phyloP scores from a whole-genome alignment of 1,140 invertebrate genomes.

The Listronotus oregonensis region DNA sequence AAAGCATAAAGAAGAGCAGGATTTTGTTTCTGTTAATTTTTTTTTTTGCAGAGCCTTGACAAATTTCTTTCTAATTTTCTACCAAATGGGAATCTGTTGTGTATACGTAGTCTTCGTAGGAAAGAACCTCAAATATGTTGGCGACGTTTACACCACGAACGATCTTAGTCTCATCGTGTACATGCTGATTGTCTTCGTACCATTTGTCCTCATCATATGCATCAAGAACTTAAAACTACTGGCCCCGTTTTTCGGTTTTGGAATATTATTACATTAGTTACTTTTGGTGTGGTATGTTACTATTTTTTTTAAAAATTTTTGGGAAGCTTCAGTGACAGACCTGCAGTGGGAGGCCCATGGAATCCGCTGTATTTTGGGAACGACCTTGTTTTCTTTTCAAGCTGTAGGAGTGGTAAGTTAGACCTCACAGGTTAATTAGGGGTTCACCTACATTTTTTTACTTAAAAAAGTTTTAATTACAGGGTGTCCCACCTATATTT shows the following conservation, averaged over 20 bases:
- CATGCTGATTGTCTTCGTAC: constrained; percentile 65
- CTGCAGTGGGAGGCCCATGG: constrained; percentile 56
- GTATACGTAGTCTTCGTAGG: constrained; percentile 87
- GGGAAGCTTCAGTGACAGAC: constrained; percentile 63
- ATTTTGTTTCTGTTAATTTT: too few species aligned
- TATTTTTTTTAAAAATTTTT: constrained; percentile 70
- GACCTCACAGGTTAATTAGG: too few species aligned
- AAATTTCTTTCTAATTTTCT: constrained; percentile 74
- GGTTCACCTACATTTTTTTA: too few species aligned
- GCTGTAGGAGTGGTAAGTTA: constrained; percentile 85
- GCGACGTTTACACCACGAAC: constrained; percentile 58
- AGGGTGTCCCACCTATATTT: too few species aligned
- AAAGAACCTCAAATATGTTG: constrained; percentile 68
- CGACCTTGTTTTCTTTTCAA: constrained; percentile 84
- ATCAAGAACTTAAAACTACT: constrained; percentile 75
- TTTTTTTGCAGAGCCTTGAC: constrained; percentile 61
- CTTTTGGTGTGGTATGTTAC: constrained; percentile 71
- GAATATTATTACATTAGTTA: constrained; percentile 69
- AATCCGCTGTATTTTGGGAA: constrained; percentile 81
- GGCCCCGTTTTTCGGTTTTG: constrained; percentile 74
- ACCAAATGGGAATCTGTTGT: constrained; percentile 87
- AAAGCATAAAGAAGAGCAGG: not conserved
- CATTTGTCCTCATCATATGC: constrained; percentile 71
- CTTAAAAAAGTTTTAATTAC: too few species aligned
- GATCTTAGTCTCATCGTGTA: constrained; percentile 52